Percentiles rank a stretch among this genome's conserved stretches.
phyloP scores from a whole-genome alignment of 2,113 vertebrate genomes.

The Mesocricetus auratus region DNA sequence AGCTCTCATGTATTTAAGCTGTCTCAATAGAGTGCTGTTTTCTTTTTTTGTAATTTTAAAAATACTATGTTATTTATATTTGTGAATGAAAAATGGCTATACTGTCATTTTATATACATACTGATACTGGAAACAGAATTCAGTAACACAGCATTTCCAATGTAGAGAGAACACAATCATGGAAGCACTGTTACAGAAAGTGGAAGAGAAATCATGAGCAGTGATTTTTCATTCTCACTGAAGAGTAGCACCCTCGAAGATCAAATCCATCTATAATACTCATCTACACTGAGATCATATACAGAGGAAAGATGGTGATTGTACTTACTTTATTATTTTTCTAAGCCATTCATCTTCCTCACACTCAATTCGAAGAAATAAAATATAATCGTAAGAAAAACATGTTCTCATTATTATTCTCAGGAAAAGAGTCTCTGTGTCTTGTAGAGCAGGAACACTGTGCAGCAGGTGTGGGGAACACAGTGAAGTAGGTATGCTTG shows the following conservation, averaged over 20 bases:
- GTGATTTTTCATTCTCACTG: conserved; percentile 74
- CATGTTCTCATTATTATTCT: conserved; percentile 60
- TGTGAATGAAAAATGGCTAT: conserved; percentile 80
- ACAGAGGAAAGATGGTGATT: conserved; percentile 80
- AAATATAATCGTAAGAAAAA: conserved; percentile 67
- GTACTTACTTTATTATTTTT: conserved; percentile 79
- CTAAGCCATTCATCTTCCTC: conserved; percentile 61
- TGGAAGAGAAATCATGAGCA: conserved; percentile 70
- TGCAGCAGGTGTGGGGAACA: too few relatives aligned
- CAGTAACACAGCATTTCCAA: conserved; percentile 66
- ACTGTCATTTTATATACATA: conserved; percentile 79
- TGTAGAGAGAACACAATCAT: conserved; percentile 79
- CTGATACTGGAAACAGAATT: conserved; percentile 65
- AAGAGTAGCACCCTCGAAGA: conserved; percentile 77
- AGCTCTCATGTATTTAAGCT: conserved; percentile 19
- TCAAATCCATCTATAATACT: conserved; percentile 73
- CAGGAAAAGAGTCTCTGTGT: conserved; percentile 56
- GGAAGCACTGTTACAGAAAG: conserved; percentile 79
- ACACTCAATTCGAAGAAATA: conserved; percentile 69
- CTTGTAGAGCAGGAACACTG: background rate
- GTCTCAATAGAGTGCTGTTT: conserved; percentile 20
- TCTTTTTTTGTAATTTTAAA: conserved; percentile 80
- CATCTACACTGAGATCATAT: conserved; percentile 56
- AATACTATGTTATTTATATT: conserved; percentile 88
- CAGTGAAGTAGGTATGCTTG: background rate